Percentiles rank a stretch among this genome's conserved stretches.
These are phyloP conservation scores for Neuroterus valhalla DNA, from an alignment of 1,140 invertebrate genomes.

Conservation along the genomic window DNA sequence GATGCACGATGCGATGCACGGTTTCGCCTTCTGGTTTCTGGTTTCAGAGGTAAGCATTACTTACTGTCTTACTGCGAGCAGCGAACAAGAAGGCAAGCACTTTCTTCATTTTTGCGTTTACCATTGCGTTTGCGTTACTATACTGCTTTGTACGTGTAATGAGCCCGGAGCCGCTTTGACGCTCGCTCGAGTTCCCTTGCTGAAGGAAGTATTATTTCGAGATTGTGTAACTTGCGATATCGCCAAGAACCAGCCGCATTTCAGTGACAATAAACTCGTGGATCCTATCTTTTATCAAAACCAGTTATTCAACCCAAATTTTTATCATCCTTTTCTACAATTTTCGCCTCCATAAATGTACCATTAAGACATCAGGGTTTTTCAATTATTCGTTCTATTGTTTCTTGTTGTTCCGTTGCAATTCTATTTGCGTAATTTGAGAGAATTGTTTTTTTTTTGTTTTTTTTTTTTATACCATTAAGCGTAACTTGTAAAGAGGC, in stretches of 20 bases:
- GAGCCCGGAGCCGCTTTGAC: not conserved
- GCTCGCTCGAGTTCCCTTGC: constrained; percentile 21
- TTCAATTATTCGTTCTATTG: too few relatives aligned
- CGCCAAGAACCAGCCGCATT: not conserved
- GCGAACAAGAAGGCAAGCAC: constrained; percentile 26
- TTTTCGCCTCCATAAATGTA: too few relatives aligned
- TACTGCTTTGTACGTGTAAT: not conserved
- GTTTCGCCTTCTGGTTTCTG: constrained; percentile 35
- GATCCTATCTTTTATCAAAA: not conserved
- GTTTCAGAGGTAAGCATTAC: constrained; percentile 20
- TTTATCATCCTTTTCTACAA: too few relatives aligned
- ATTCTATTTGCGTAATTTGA: too few relatives aligned
- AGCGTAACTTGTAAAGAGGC: too few relatives aligned
- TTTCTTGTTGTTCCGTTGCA: too few relatives aligned
- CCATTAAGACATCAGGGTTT: too few relatives aligned
- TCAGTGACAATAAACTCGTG: not conserved
- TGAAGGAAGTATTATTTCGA: constrained; percentile 24
- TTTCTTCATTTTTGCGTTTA: constrained; percentile 33
- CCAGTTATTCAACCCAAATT: not conserved
- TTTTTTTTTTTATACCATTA: too few relatives aligned
- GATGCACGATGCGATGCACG: not conserved
- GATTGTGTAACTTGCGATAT: constrained; percentile 23
- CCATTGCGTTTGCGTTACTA: constrained; percentile 5
- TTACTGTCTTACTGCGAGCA: too few relatives aligned
- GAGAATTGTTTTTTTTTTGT: too few relatives aligned